Conservation (phyloP, 1,140 invertebrate genomes). For the Bombus pyrosoma region DNA sequence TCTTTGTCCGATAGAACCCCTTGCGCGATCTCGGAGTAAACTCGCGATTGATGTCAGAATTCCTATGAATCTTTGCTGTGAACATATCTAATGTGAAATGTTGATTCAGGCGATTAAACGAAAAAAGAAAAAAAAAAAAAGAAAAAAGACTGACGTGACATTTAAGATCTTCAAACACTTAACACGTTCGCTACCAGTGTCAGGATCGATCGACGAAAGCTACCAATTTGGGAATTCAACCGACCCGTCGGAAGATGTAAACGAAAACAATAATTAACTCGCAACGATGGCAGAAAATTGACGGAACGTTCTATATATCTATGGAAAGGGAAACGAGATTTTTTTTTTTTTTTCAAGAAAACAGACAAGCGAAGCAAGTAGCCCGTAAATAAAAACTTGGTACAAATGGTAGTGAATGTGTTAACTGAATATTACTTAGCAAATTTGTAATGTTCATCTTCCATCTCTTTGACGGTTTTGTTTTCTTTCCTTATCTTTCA, state of each 20-base stretch:
- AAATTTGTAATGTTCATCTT: conserved; percentile 25
- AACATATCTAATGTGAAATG: conserved; percentile 51
- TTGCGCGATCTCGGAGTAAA: conserved; percentile 2
- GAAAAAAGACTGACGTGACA: conserved; percentile 54
- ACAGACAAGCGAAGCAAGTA: background rate
- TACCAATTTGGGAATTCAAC: background rate
- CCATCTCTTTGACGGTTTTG: conserved; percentile 14
- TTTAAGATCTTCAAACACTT: conserved; percentile 32
- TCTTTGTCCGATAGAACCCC: conserved; percentile 7
- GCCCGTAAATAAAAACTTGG: background rate
- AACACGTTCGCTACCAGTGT: conserved; percentile 30
- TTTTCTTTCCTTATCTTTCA: conserved; percentile 8
- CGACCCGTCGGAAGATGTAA: background rate
- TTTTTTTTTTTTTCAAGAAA: background rate
- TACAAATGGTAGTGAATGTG: conserved; percentile 32
- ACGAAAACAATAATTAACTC: background rate
- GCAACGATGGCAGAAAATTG: background rate
- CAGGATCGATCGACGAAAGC: background rate
- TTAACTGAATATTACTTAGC: conserved; percentile 32
- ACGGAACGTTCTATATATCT: background rate
- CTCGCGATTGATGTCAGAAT: conserved; percentile 22
- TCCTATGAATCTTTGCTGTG: conserved; percentile 25
- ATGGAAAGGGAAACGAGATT: background rate
- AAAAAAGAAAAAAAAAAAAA: conserved; percentile 45
- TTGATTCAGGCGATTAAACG: conserved; percentile 57